Evolutionary conservation across 2,113 vertebrate genomes (phyloP).

Genomic region (Scomber japonicus): DNA sequence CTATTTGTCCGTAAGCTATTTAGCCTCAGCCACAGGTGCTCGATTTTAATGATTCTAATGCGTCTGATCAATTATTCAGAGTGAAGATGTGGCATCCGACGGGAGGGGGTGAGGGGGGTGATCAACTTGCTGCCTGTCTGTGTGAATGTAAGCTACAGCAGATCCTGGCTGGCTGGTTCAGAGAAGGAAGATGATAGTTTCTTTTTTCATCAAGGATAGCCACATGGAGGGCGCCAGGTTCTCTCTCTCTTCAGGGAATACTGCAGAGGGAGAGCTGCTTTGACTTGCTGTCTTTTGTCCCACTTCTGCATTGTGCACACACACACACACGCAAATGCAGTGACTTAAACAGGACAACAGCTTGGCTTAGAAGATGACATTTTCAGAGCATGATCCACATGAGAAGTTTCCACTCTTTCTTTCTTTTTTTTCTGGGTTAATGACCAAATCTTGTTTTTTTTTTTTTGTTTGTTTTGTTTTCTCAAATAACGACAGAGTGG

Average conservation of each 20-base stretch:
- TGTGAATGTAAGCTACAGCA: slow-evolving; percentile 28
- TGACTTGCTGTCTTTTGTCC: slow-evolving; percentile 1
- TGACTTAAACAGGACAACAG: slow-evolving; percentile 14
- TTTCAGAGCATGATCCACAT: not conserved
- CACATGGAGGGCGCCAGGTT: not conserved
- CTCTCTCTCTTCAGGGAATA: not conserved
- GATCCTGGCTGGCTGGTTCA: not conserved
- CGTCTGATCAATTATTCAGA: slow-evolving; percentile 63
- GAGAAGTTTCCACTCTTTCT: not conserved
- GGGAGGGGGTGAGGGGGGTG: no score
- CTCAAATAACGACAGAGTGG: not conserved
- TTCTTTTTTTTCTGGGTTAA: not conserved
- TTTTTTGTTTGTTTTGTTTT: slow-evolving; percentile 14
- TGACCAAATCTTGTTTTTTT: not conserved
- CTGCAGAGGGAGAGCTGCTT: slow-evolving; percentile 12
- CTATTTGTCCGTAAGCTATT: not conserved
- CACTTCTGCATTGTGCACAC: not conserved
- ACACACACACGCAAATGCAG: not conserved
- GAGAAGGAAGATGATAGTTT: not conserved
- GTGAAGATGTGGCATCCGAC: slow-evolving; percentile 8
- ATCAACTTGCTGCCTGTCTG: slow-evolving; percentile 2
- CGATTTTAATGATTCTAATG: slow-evolving; percentile 15
- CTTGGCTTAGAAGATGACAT: not conserved
- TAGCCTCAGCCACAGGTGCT: slow-evolving; percentile 34
- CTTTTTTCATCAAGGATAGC: not conserved